Conservation (phyloP, 1,140 invertebrate genomes). For the Prorops nasuta region DNA sequence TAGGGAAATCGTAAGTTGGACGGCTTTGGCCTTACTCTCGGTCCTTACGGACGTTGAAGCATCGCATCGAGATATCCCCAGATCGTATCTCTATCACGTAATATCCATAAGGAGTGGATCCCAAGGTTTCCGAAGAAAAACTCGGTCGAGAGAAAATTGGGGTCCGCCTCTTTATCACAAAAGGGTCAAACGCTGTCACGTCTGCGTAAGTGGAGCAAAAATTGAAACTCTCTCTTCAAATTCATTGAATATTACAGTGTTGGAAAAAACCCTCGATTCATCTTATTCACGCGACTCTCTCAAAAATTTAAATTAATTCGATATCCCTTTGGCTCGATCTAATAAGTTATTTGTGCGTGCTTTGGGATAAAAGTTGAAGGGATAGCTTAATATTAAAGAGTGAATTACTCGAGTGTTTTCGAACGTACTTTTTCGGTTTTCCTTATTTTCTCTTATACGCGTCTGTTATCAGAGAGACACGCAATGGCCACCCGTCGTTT, state of each 20-base stretch:
- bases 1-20: not conserved
- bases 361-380: too few relatives aligned
- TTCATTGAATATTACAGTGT: constrained; percentile 1
- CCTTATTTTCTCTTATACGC: not conserved
- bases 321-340: too few relatives aligned
- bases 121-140: constrained; percentile 3
- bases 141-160: constrained; percentile 4
- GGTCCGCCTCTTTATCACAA: constrained; percentile 12
- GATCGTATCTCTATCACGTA: constrained; percentile 25
- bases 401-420: too few relatives aligned
- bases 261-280: too few relatives aligned
- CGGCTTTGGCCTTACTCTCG: not conserved
- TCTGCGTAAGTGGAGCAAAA: not conserved
- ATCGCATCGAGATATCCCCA: constrained; percentile 7
- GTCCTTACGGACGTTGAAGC: constrained; percentile 5
- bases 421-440: constrained; percentile 5
- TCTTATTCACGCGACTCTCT: too few relatives aligned
- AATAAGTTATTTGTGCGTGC: too few relatives aligned
- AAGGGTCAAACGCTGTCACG: constrained; percentile 12
- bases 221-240: not conserved
- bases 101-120: constrained; percentile 23
- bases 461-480: not conserved
- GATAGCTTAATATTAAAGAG: too few relatives aligned
- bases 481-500: not conserved
- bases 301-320: too few relatives aligned